Evolutionary conservation across 92 coral and sea anemone genomes (phyloP).

Genomic region (Epizoanthus scotinus): DNA sequence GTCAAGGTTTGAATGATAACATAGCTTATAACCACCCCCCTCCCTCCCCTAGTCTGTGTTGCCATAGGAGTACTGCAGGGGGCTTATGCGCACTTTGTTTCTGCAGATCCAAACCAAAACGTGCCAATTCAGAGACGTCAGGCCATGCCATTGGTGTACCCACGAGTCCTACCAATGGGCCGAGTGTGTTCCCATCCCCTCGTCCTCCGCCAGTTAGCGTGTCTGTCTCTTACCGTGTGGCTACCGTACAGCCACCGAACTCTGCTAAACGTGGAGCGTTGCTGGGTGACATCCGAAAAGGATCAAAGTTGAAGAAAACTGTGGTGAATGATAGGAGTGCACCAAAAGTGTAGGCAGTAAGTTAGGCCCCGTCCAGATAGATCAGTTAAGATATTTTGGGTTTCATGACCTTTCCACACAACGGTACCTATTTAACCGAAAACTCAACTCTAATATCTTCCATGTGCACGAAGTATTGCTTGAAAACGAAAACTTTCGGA

Average conservation of each 20-base stretch:
- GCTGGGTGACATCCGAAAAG: slow-evolving; percentile 77
- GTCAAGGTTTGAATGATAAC: slow-evolving; percentile 11
- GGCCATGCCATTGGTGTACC: not conserved
- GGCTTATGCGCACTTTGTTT: not conserved
- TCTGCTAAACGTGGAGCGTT: slow-evolving; percentile 64
- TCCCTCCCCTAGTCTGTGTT: too few species aligned
- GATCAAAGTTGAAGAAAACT: slow-evolving; percentile 75
- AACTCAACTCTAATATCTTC: too few species aligned
- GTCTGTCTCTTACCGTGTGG: not conserved
- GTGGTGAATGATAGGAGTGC: slow-evolving; percentile 78
- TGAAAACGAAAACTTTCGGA: too few species aligned
- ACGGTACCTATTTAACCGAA: too few species aligned
- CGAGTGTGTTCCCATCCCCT: not conserved
- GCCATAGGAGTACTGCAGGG: too few species aligned
- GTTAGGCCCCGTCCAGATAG: not conserved
- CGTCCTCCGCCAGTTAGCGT: slow-evolving; percentile 4
- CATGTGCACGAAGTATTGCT: too few species aligned
- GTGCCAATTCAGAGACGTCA: slow-evolving; percentile 6
- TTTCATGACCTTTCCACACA: too few species aligned
- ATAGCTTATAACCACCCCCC: too few species aligned
- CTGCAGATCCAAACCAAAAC: slow-evolving; percentile 9
- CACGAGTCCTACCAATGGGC: slow-evolving; percentile 6
- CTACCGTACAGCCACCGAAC: slow-evolving; percentile 30
- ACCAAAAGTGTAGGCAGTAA: slow-evolving; percentile 56
- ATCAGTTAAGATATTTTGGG: too few species aligned